Evolutionary conservation across 2,797 vertebrate species (phyloP).

Genomic region (Hydrocynus forskahlii): DNA sequence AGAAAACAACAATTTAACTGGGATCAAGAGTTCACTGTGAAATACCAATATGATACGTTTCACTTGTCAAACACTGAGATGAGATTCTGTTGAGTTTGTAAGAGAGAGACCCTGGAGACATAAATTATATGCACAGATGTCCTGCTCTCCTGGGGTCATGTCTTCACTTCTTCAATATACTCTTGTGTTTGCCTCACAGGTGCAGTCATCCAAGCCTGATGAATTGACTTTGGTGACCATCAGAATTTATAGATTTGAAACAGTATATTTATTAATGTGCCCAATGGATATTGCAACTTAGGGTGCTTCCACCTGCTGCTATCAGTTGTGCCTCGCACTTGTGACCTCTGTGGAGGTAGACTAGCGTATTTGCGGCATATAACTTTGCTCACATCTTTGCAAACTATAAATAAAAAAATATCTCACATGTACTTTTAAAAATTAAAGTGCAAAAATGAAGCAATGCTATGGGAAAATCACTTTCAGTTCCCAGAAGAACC

Average conservation of each 20-base stretch:
- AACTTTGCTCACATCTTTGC: conserved; percentile 9
- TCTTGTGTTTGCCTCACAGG: conserved; percentile 41
- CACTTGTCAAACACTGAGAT: conserved; percentile 21
- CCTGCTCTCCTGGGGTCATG: conserved; percentile 21
- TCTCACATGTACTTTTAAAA: neutral
- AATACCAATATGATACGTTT: conserved; percentile 16
- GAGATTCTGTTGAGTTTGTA: conserved; percentile 22
- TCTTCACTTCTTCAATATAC: conserved; percentile 20
- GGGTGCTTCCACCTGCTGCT: conserved; percentile 71
- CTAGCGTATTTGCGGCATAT: neutral
- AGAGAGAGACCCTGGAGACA: conserved; percentile 20
- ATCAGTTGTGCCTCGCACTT: conserved; percentile 61
- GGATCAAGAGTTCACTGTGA: neutral
- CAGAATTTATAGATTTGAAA: conserved; percentile 64
- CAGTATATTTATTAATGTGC: conserved; percentile 71
- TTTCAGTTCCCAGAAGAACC: too few relatives aligned
- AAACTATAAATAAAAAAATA: neutral
- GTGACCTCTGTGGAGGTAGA: conserved; percentile 60
- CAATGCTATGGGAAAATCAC: too few relatives aligned
- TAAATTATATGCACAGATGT: conserved; percentile 43
- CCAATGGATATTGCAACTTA: conserved; percentile 68
- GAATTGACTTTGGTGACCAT: conserved; percentile 35
- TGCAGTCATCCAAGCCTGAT: conserved; percentile 52
- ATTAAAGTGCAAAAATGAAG: neutral
- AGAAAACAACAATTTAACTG: conserved; percentile 15